Conservation (phyloP, 2,888 invertebrate species). For the Rotaria sp. region DNA sequence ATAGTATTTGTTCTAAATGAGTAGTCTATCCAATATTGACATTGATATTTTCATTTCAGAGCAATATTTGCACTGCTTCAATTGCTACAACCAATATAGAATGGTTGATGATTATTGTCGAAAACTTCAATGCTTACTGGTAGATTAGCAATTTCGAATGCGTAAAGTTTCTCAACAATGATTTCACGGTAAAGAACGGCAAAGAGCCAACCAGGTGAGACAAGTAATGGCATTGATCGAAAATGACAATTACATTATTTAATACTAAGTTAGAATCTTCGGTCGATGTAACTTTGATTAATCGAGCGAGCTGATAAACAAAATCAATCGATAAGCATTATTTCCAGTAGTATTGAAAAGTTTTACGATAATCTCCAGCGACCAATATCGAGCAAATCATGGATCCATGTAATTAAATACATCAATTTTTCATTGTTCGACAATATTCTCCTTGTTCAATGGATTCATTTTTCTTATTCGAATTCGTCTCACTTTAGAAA, state of each 20-base stretch:
- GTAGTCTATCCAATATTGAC: too few species aligned
- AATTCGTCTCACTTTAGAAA: too few species aligned
- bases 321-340: conserved; percentile 91
- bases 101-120: conserved; percentile 73
- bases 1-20: too few species aligned
- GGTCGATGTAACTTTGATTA: conserved; percentile 73
- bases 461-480: too few species aligned
- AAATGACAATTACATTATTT: conserved; percentile 78
- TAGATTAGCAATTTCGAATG: conserved; percentile 95
- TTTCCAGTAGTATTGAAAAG: conserved; percentile 90
- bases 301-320: conserved; percentile 94
- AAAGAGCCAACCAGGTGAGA: conserved; percentile 92
- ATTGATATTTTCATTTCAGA: too few species aligned
- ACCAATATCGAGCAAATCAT: conserved; percentile 96
- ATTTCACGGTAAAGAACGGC: conserved; percentile 96
- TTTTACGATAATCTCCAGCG: conserved; percentile 92
- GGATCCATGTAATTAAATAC: conserved; percentile 95
- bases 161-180: conserved; percentile 95
- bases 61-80: conserved; percentile 65
- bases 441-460: conserved; percentile 73
- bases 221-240: conserved; percentile 87
- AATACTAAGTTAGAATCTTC: conserved; percentile 86
- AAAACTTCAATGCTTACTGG: conserved; percentile 89
- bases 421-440: conserved; percentile 97
- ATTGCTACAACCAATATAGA: conserved; percentile 98